Conservation (phyloP, 64 coral and sea anemone species). For the Trachythela sp. region DNA sequence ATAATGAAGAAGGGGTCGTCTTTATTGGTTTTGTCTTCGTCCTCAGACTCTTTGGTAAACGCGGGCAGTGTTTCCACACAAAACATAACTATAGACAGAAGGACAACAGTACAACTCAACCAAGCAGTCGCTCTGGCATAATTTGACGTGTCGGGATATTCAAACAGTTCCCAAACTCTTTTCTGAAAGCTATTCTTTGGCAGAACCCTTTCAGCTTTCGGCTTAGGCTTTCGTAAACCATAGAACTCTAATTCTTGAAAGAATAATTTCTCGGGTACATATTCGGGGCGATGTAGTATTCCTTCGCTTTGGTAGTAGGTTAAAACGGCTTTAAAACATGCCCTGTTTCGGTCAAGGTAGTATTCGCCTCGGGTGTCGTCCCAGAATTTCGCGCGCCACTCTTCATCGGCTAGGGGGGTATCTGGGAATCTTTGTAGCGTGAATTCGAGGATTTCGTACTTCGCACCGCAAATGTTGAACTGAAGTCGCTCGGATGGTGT, state of each 20-base stretch:
- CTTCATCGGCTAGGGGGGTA: neutral
- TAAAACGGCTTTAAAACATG: neutral
- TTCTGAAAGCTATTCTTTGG: neutral
- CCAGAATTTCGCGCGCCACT: neutral
- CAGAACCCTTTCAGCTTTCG: neutral
- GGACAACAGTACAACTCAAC: neutral
- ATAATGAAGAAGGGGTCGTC: neutral
- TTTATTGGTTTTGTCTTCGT: neutral
- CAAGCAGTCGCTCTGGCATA: neutral
- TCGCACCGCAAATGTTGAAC: neutral
- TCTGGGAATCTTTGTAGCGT: neutral
- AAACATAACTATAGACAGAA: neutral
- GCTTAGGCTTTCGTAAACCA: neutral
- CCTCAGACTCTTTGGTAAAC: neutral
- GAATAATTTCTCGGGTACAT: neutral
- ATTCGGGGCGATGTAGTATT: neutral
- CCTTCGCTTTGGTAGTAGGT: conserved; percentile 8
- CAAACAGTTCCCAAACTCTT: conserved; percentile 43
- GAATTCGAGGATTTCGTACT: neutral
- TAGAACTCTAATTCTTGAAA: neutral
- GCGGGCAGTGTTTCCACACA: conserved; percentile 23
- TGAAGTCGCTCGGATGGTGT: neutral
- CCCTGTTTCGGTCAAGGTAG: neutral
- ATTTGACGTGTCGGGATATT: conserved; percentile 33
- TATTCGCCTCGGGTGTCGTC: neutral